Conservation (phyloP, 2,888 invertebrate genomes). For the Apodemia mormo region DNA sequence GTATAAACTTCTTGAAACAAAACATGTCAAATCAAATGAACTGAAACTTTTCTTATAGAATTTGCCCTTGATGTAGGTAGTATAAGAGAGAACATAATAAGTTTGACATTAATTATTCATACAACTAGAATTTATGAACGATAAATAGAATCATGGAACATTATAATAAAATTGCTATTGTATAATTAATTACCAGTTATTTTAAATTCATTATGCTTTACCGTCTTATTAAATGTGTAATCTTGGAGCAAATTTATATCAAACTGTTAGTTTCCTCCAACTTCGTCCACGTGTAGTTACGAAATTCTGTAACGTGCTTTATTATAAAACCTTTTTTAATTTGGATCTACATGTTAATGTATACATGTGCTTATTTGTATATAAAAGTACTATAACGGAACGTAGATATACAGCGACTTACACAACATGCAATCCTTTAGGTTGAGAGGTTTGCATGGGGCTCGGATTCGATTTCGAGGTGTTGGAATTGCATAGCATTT, state of each 20-base stretch:
- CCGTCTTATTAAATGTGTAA: not conserved
- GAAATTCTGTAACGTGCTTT: too few species aligned
- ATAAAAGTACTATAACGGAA: too few species aligned
- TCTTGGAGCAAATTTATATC: not conserved
- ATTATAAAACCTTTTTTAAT: too few species aligned
- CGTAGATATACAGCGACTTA: too few species aligned
- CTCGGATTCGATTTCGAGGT: too few species aligned
- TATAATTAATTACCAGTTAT: slow-evolving; percentile 9
- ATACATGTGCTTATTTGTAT: too few species aligned
- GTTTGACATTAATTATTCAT: slow-evolving; percentile 23
- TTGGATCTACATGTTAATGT: too few species aligned
- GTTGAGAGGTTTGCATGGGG: too few species aligned
- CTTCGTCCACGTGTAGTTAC: not conserved
- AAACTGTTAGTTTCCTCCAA: not conserved
- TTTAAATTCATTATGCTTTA: slow-evolving; percentile 17
- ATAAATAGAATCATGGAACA: slow-evolving; percentile 23
- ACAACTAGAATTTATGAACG: slow-evolving; percentile 25
- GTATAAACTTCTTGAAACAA: not conserved
- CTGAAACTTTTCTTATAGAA: not conserved
- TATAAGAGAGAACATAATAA: slow-evolving; percentile 6
- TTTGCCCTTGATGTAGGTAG: slow-evolving; percentile 2
- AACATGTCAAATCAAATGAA: not conserved
- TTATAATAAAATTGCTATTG: slow-evolving; percentile 17
- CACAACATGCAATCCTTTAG: too few species aligned
- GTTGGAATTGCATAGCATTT: too few species aligned